Percentiles rank a stretch among this genome's conserved stretches.
These are phyloP conservation scores for Apostichopus californicus DNA, from an alignment of 35 echinoderm and acorn worm genomes.

Conservation along the genomic window DNA sequence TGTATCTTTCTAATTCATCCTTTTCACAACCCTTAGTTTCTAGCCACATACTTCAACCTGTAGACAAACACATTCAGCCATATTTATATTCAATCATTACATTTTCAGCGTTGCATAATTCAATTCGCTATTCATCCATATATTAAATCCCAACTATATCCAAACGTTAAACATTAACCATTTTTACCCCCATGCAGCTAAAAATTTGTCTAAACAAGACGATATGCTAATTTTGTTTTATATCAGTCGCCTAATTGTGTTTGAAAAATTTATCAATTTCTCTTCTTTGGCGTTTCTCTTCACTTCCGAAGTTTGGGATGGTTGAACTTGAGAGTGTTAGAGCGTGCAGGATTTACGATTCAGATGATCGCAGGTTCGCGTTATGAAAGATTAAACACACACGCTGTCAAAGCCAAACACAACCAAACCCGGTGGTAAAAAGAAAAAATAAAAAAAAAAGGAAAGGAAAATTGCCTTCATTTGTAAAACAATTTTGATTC, in stretches of 20 bases:
- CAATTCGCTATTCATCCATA: too few species aligned
- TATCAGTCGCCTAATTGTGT: neutral
- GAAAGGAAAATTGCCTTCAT: neutral
- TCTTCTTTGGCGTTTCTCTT: neutral
- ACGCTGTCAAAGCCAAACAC: neutral
- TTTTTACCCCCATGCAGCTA: too few species aligned
- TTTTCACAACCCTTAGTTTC: too few species aligned
- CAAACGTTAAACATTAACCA: too few species aligned
- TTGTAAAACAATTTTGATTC: neutral
- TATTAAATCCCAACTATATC: too few species aligned
- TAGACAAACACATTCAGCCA: too few species aligned
- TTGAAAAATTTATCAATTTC: neutral
- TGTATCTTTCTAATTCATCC: too few species aligned
- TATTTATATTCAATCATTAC: too few species aligned
- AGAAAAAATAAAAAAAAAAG: neutral
- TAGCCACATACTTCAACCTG: too few species aligned
- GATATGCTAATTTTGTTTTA: neutral
- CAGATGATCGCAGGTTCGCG: neutral
- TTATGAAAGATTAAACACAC: neutral
- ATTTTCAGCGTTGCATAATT: too few species aligned
- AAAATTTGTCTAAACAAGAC: too few species aligned
- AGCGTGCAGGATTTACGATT: neutral
- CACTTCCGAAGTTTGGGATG: neutral
- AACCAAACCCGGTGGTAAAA: neutral
- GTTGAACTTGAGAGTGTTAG: neutral